Base-by-base conservation (phyloP, 2,113 vertebrate genomes). In the Nestor notabilis region DNA sequence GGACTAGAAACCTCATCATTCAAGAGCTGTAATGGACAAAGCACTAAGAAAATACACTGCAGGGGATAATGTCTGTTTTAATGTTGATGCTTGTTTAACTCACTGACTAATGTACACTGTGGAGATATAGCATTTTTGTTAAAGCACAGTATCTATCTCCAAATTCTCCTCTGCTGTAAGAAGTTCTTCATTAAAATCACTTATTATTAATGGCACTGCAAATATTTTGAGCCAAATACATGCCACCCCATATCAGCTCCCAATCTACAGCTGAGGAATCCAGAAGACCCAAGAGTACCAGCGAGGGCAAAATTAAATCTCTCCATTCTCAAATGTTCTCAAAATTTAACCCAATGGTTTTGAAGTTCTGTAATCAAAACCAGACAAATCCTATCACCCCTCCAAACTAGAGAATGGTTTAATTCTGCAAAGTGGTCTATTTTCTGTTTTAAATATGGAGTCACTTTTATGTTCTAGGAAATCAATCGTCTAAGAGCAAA, bases 31-130 rank as follows among this genome's bases (percentile, higher is more conserved):
- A 96, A 96, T 49, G 87, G 96, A 93, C 94, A 85, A 95, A 95
- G 81, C 89, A 50, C 81, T 95, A 92, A 83, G 92, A 97, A 95
- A 95, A 97, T 85, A 96, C 83, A 87, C 95, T 93, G 91, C 91
- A 77, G 91, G 93, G 91, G 91, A 95, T 94, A 95, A 94, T 80
- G 92, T 79, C 94, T 95, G 70, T 89, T 95, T 93, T 91, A 96
- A 93, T 92, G 89, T 79, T 80, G 93, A 93, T 92, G 95, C 89
- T 94, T 95, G 93, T 95, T 97, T 95, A 97, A 96, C 94, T 91
- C 80, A 56, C 89, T 95, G 91, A 95, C 80, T 96, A 93, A 96
- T 79, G 86, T 82, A 89, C 74, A 11, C 93, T 93, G 84, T 55
- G 77, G 91, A 96, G 87, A 91, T 79, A 72, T 17, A 71, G 86